Conservation (phyloP, 2,888 invertebrate species). For the Xanthorhoe designata region DNA sequence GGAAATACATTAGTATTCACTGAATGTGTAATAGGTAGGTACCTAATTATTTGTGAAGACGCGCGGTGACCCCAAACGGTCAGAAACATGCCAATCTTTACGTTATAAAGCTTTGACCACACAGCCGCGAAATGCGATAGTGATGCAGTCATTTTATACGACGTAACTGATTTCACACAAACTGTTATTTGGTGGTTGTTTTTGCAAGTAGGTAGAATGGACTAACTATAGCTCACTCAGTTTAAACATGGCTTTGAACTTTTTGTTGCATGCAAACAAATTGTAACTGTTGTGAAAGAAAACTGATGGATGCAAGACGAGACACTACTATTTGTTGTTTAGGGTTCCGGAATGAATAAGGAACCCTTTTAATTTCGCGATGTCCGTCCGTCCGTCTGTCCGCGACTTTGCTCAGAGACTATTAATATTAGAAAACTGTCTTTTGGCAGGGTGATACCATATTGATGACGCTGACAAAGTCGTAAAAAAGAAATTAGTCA, state of each 20-base stretch:
- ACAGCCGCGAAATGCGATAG: background rate
- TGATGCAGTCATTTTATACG: background rate
- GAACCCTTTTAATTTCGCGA: too few relatives aligned
- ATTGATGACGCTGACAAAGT: too few relatives aligned
- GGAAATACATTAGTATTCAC: slow-evolving; percentile 7
- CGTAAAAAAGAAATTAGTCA: too few relatives aligned
- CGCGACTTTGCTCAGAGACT: too few relatives aligned
- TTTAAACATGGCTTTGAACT: slow-evolving; percentile 3
- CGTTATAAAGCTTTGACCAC: background rate
- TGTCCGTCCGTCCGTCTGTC: too few relatives aligned
- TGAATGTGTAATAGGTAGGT: slow-evolving; percentile 20
- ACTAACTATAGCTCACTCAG: background rate
- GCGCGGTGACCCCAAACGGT: slow-evolving; percentile 16
- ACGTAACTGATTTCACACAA: background rate
- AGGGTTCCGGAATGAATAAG: too few relatives aligned
- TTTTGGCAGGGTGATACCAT: too few relatives aligned
- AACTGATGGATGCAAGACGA: background rate
- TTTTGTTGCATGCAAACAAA: slow-evolving; percentile 7
- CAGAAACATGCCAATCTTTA: background rate
- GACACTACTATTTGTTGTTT: background rate
- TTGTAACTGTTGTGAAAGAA: background rate
- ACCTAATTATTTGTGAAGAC: slow-evolving; percentile 11
- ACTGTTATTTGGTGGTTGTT: background rate
- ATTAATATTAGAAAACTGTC: too few relatives aligned
- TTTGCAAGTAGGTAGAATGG: background rate